Percentiles rank a stretch among this genome's conserved stretches.
These are phyloP conservation scores for Scaptodrosophila lebanonensis DNA, from an alignment of 1,140 invertebrate genomes.

Conservation along the genomic window DNA sequence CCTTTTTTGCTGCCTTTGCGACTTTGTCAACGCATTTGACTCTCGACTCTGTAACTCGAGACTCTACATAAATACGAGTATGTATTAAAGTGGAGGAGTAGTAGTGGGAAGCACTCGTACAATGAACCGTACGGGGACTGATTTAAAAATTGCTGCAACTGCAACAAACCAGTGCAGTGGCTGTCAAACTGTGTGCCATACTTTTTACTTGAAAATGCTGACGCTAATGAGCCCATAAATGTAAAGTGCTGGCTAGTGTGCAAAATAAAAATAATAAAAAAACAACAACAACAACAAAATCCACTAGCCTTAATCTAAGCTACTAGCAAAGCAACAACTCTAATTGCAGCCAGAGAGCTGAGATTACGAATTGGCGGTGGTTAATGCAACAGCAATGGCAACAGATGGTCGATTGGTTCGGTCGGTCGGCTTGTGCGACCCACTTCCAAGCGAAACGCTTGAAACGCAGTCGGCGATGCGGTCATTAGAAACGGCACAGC, in stretches of 20 bases:
- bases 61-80: too few species aligned
- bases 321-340: slow-evolving; percentile 36
- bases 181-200: slow-evolving; percentile 26
- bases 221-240: slow-evolving; percentile 71
- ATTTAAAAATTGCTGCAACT: not conserved
- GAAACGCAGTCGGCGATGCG: slow-evolving; percentile 34
- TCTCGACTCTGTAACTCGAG: slow-evolving; percentile 17
- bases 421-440: slow-evolving; percentile 42
- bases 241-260: slow-evolving; percentile 31
- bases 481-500: too few species aligned
- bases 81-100: too few species aligned
- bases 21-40: slow-evolving; percentile 21
- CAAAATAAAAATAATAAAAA: slow-evolving; percentile 22
- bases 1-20: too few species aligned
- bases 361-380: slow-evolving; percentile 34
- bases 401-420: slow-evolving; percentile 52
- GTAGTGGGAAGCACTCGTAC: too few species aligned
- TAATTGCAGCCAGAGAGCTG: slow-evolving; percentile 68
- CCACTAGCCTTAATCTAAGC: not conserved
- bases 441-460: slow-evolving; percentile 52
- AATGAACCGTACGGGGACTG: too few species aligned
- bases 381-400: slow-evolving; percentile 32
- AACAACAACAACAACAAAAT: slow-evolving; percentile 23
- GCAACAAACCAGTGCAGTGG: slow-evolving; percentile 2
- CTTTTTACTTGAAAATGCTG: slow-evolving; percentile 35